Evolutionary conservation across 1,140 invertebrate genomes (phyloP), one percentile per base, ranked within the genome.

Genomic region (Psix sp.): DNA sequence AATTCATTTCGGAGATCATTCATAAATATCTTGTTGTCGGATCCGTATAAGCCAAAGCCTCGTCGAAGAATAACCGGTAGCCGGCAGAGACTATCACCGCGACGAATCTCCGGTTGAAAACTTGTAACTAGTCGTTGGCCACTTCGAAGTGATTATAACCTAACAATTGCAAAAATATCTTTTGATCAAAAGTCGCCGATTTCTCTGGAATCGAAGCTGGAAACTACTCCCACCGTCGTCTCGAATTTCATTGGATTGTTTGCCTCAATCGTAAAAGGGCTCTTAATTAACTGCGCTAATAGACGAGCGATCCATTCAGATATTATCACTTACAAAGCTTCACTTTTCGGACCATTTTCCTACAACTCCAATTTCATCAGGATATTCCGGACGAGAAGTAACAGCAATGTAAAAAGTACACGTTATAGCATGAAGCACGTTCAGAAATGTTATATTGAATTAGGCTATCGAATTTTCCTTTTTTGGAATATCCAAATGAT

Each of bases 191-290:
- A 16, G 56, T 82, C 81, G 82, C 74, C 79, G 77, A 80, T 78
- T 77, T 59, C 60, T 63, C 72, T 74, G 51, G 52, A 42, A n/a
- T n/a, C n/a, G n/a, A n/a, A n/a, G n/a, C 71, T 77, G 77, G 76
- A 52, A 73, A 38, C 63, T 46, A 14, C 71, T 77, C 74, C 66
- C 77, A 81, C 71, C 57, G 51, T 60, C 78, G 62, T 83, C 81
- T 83, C 82, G 71, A 83, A 83, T 85, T 84, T 85, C 82, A 75
- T 52, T 79, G 73, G 77, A 82, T 81, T 80, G 76, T 82, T 84
- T 85, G 83, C 81, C 82, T 78, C 79, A 71, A 79, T 83, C 82
- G 80, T 84, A 83, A 85, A 84, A 71, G 79, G 65, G 74, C 78
- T 60, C 75, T 68, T 48, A 76, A 80, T 83, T 81, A 81, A 80